Evolutionary conservation across 2,888 invertebrate genomes (phyloP), one percentile per base, ranked within the genome.

Genomic region (Pantelozetes paolii): DNA sequence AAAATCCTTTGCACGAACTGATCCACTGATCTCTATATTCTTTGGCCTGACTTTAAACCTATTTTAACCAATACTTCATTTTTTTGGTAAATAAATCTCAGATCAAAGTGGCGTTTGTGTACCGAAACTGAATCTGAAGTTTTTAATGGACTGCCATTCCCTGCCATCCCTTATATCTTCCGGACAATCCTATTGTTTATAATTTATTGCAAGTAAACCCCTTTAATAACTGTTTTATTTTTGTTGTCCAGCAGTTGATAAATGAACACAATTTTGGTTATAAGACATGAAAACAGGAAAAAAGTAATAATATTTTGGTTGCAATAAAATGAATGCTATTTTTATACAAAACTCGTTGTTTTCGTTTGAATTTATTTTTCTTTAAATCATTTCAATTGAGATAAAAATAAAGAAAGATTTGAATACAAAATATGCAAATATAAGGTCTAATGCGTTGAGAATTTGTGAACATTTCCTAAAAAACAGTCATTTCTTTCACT

Each of bases 351-450:
- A 48, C 20, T 48, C 20, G 9, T 57, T 57, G 11, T 45, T 50
- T 57, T 18, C 28, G 15, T 20, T 28, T 28, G 28, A 57, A 57
- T 28, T 57, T 28, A 15, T n/a, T 26, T 57, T 28, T 45, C 28
- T 57, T 30, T 57, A 57, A 57, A 57, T 57, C 57, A 15, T 6
- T 57, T 57, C 57, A 57, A 57, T 57, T 26, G 48, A 54, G 13
- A 23, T 26, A 26, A 2, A 23, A 26, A 36, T 11, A 54, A 57
- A 57, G 8, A 30, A 28, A 57, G 30, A 57, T 57, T 57, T 57
- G 57, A 57, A 57, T 57, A 57, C 57, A 2, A 57, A 57, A 57
- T 57, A 57, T 57, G 57, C 57, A 57, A 57, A 57, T 28, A 54
- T 23, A 28, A 30, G 2, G 15, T 23, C 11, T 57, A 57, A 28